A percentile compares a stretch with the other conserved stretches of the same genome.
These are phyloP conservation scores for Drosophila novamexicana DNA, from an alignment of 1,140 invertebrate genomes.

Conservation along the genomic window DNA sequence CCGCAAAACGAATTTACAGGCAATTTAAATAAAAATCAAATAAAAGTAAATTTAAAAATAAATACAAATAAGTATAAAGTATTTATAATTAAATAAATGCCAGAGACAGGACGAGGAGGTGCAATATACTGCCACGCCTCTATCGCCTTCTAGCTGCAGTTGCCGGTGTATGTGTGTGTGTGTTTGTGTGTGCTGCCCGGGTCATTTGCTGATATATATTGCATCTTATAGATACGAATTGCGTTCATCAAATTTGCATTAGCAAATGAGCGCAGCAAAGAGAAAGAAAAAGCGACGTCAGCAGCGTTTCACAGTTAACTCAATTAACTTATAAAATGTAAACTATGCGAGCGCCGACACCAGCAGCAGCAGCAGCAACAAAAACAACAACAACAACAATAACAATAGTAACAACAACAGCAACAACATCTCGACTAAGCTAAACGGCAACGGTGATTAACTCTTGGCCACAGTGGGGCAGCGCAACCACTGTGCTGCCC, in stretches of 20 bases:
- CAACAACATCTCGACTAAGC: slow-evolving; percentile 45
- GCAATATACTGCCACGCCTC: background rate
- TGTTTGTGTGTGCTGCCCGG: background rate
- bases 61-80: slow-evolving; percentile 51
- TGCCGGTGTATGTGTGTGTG: no score
- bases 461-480: slow-evolving; percentile 63
- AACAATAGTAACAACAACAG: slow-evolving; percentile 23
- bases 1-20: slow-evolving; percentile 73
- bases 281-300: slow-evolving; percentile 18
- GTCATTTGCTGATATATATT: slow-evolving; percentile 7
- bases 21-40: slow-evolving; percentile 8
- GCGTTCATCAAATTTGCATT: slow-evolving; percentile 65
- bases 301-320: slow-evolving; percentile 79
- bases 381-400: slow-evolving; percentile 9
- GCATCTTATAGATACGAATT: slow-evolving; percentile 28
- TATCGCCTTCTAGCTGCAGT: no score
- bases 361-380: slow-evolving; percentile 10
- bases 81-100: slow-evolving; percentile 70
- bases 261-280: slow-evolving; percentile 62
- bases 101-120: slow-evolving; percentile 1
- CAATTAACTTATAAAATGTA: slow-evolving; percentile 83
- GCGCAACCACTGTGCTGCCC: background rate
- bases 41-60: background rate
- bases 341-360: slow-evolving; percentile 62
- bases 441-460: slow-evolving; percentile 83